Percentiles rank a stretch among this genome's conserved stretches.
phyloP scores from a whole-genome alignment of 2,888 invertebrate genomes.

The Catonia carolina region DNA sequence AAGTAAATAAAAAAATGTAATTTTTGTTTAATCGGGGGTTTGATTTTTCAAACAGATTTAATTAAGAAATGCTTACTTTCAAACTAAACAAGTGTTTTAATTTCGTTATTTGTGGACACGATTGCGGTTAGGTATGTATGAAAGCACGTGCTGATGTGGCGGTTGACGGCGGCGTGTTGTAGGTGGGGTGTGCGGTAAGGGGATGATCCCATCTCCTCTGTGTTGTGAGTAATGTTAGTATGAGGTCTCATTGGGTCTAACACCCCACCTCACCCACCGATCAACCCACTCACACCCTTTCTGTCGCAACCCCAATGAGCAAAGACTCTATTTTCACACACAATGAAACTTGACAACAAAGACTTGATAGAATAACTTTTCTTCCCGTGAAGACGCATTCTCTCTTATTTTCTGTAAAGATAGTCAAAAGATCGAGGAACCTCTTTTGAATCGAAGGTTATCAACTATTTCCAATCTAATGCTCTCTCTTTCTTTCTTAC shows the following conservation, averaged over 20 bases:
- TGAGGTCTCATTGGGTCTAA: constrained; percentile 10
- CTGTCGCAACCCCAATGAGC: constrained; percentile 16
- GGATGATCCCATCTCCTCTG: neutral
- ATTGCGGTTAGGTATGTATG: no score
- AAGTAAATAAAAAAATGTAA: no score
- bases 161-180: no score
- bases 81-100: no score
- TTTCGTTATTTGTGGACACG: no score
- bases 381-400: constrained; percentile 30
- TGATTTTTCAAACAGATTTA: no score
- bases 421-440: constrained; percentile 32
- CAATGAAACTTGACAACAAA: constrained; percentile 30
- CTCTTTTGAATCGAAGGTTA: constrained; percentile 33
- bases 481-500: neutral
- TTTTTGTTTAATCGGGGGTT: no score
- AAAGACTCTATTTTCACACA: constrained; percentile 23
- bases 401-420: constrained; percentile 30
- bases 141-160: no score
- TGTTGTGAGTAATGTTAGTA: constrained; percentile 4
- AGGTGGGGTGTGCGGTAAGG: neutral
- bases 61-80: no score
- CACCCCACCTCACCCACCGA: neutral
- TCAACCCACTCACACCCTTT: neutral
- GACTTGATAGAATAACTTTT: constrained; percentile 33
- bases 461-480: constrained; percentile 33